Evolutionary conservation across 2,888 invertebrate species (phyloP), one percentile per base, ranked within the genome.

Genomic region (Morpho helenor): DNA sequence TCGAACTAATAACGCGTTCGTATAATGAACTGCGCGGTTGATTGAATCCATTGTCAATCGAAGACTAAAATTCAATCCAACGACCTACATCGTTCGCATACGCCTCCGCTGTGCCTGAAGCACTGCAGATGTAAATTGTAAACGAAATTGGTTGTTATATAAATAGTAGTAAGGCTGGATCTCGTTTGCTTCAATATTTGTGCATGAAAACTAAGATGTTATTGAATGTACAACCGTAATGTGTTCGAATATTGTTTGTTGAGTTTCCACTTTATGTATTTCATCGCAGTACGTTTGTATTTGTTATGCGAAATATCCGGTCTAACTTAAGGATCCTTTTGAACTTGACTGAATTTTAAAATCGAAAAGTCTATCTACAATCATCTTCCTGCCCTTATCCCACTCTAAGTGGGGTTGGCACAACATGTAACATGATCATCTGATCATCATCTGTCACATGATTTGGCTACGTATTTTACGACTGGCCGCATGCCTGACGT

Each of bases 31-130:
- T 67, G 58, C 63, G 68, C 65, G 66, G 72, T 74, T 75, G 77
- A 84, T 80, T 76, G 77, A 80, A 82, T 76, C 74, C 71, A 81
- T 80, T 82, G 79, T 81, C 72, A 74, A 69, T 73, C 66, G 66
- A 70, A 70, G 72, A 66, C 62, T 66, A 71, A 75, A 78, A 77
- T 82, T 75, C 73, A 76, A 77, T 79, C 74, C 70, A 69, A 71
- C 80, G 82, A 79, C 83, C 84, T 76, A 85, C 75, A 79, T 82
- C 68, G 71, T 54, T 67, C 66, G 66, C 77, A 78, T 79, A 74
- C 77, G 76, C 77, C 78, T 79, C 61, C 52, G 70, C 70, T 44
- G 52, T 43, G 79, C 79, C 74, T 68, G 71, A 67, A 75, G 81
- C 77, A 67, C 75, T 78, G 77, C 74, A 80, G 74, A 82, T 80